A percentile compares a stretch with the other conserved stretches of the same genome.
Evolutionary conservation across 53 echinoderm and acorn worm species (phyloP).

Genomic region (Glandiceps talaboti): DNA sequence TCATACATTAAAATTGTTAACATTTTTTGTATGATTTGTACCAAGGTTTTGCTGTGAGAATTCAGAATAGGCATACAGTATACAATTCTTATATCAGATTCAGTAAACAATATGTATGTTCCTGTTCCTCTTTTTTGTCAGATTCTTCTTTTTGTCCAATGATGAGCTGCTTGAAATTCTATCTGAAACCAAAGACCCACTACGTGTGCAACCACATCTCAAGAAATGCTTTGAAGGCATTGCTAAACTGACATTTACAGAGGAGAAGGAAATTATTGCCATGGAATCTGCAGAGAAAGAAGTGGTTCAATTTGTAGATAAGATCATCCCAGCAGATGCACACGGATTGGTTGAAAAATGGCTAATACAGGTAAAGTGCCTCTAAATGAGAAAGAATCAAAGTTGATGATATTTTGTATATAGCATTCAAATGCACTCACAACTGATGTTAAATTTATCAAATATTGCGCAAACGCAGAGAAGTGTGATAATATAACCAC

Average conservation of each 20-base stretch:
- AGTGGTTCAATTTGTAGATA: slow-evolving; percentile 46
- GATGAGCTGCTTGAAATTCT: slow-evolving; percentile 89
- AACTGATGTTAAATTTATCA: too few species aligned
- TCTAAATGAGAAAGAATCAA: too few species aligned
- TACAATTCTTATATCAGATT: not conserved
- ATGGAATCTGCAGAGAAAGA: slow-evolving; percentile 95
- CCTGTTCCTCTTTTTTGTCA: slow-evolving; percentile 13
- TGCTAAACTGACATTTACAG: slow-evolving; percentile 70
- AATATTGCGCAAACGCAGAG: too few species aligned
- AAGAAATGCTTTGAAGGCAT: slow-evolving; percentile 98
- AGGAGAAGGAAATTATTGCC: slow-evolving; percentile 74
- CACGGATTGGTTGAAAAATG: slow-evolving; percentile 86
- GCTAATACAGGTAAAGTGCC: slow-evolving; percentile 78
- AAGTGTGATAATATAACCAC: too few species aligned
- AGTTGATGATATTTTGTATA: too few species aligned
- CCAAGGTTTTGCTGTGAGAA: not conserved
- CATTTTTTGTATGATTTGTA: not conserved
- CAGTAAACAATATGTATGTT: not conserved
- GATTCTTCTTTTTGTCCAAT: slow-evolving; percentile 97
- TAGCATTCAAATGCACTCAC: too few species aligned
- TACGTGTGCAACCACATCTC: slow-evolving; percentile 88
- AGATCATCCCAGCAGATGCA: slow-evolving; percentile 77
- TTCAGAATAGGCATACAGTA: not conserved
- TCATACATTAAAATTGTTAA: not conserved
- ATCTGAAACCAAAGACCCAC: slow-evolving; percentile 88